A percentile compares a stretch with the other conserved stretches of the same genome.
These are phyloP conservation scores for Gnatocerus cornutus DNA, from an alignment of 2,888 invertebrate species.

Conservation along the genomic window DNA sequence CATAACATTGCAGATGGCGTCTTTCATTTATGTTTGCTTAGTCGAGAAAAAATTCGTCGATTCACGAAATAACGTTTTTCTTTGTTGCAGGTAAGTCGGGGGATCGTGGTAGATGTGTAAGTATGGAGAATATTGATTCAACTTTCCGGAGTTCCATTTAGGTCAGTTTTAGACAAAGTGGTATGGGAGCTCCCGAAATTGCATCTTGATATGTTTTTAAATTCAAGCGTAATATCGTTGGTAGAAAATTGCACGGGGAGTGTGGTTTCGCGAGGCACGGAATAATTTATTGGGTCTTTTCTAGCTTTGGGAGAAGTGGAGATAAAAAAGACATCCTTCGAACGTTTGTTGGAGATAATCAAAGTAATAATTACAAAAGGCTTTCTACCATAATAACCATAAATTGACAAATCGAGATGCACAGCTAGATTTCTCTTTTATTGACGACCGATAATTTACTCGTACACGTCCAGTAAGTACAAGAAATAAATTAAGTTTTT, in stretches of 20 bases:
- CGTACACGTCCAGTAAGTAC: too few species aligned
- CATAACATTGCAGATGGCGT: constrained; percentile 35
- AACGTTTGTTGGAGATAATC: too few species aligned
- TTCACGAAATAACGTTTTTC: constrained; percentile 3
- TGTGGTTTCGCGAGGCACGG: background rate
- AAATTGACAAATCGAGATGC: too few species aligned
- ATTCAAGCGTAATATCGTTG: constrained; percentile 29
- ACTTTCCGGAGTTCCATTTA: constrained; percentile 20
- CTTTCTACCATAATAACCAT: too few species aligned
- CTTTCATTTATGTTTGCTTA: constrained; percentile 29
- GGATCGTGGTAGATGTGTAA: background rate
- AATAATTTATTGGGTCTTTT: constrained; percentile 27
- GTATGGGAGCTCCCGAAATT: constrained; percentile 20
- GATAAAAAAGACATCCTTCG: background rate
- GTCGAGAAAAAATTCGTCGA: constrained; percentile 4
- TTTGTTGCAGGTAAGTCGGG: constrained; percentile 41
- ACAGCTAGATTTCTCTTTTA: too few species aligned
- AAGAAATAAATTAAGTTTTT: too few species aligned
- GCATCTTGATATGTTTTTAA: constrained; percentile 36
- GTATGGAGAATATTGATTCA: constrained; percentile 14
- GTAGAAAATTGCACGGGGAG: constrained; percentile 19
- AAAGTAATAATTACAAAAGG: too few species aligned
- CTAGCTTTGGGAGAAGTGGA: background rate
- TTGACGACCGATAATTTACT: too few species aligned
- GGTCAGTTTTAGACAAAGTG: constrained; percentile 27